phyloP scores from a whole-genome alignment of 2,113 vertebrate genomes.

The Marcusenius ussheri region DNA sequence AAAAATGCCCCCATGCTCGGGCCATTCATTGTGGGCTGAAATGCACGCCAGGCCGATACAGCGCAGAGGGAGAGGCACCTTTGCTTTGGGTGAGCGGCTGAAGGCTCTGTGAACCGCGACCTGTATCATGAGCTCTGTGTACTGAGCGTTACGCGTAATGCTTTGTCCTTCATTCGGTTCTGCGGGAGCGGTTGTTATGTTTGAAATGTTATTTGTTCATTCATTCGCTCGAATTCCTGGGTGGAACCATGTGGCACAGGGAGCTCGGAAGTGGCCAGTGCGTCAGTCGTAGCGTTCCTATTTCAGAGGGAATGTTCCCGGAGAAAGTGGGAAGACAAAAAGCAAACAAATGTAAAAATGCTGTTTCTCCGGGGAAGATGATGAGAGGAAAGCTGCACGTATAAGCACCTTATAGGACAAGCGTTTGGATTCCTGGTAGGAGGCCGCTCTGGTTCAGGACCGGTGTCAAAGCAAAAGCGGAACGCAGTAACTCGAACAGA shows the following conservation, averaged over 20 bases:
- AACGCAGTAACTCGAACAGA: neutral
- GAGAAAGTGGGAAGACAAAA: neutral
- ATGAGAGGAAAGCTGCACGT: neutral
- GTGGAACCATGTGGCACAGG: neutral
- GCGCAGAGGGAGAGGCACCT: neutral
- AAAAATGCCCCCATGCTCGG: neutral
- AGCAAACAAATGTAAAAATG: neutral
- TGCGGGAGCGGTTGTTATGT: neutral
- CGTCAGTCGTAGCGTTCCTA: neutral
- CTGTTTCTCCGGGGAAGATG: neutral
- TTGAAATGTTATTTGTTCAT: neutral
- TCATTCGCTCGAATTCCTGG: neutral
- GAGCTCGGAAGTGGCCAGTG: neutral
- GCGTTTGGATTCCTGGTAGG: neutral
- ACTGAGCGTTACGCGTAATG: neutral
- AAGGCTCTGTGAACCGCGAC: neutral
- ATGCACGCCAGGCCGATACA: neutral
- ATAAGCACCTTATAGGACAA: neutral
- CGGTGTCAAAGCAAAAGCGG: neutral
- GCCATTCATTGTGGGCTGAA: neutral
- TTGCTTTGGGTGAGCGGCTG: neutral
- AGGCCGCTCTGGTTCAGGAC: neutral
- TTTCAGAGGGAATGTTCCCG: neutral
- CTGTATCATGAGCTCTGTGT: neutral
- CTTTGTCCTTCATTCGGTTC: neutral